Evolutionary conservation across 2,797 vertebrate genomes (phyloP).

Genomic region (Pantherophis alleghaniensis): DNA sequence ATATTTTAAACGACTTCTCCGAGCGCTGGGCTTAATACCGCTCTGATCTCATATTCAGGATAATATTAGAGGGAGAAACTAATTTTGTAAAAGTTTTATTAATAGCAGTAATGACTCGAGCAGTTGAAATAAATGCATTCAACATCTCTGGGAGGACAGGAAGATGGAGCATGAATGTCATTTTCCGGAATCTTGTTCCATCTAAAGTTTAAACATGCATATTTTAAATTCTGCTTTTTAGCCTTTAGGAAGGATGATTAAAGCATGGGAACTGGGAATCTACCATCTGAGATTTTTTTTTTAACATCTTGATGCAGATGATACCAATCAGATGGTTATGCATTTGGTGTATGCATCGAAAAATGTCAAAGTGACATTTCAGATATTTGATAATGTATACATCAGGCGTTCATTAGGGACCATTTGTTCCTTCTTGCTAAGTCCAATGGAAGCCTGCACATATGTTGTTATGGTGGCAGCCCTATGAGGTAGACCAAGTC

Average conservation of each 20-base stretch:
- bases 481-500: neutral
- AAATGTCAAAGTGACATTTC: neutral
- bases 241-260: neutral
- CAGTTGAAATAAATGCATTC: slow-evolving; percentile 33
- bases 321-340: neutral
- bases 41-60: slow-evolving; percentile 13
- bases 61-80: slow-evolving; percentile 27
- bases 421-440: neutral
- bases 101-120: fast-evolving
- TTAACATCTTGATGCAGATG: neutral
- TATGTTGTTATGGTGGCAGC: neutral
- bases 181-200: neutral
- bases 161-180: neutral
- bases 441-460: neutral
- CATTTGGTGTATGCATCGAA: neutral
- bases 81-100: slow-evolving; percentile 1
- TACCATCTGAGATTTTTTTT: neutral
- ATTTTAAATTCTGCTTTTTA: slow-evolving; percentile 12
- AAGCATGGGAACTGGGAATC: neutral
- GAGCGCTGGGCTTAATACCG: slow-evolving; percentile 9
- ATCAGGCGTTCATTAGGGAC: neutral
- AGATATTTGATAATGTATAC: neutral
- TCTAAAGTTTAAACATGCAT: slow-evolving; percentile 1
- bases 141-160: slow-evolving; percentile 10
- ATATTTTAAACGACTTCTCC: slow-evolving; percentile 44